Percentiles rank a stretch among this genome's conserved stretches.
Evolutionary conservation across 2,888 invertebrate species (phyloP).

Genomic region (Alloplasta piceator): DNA sequence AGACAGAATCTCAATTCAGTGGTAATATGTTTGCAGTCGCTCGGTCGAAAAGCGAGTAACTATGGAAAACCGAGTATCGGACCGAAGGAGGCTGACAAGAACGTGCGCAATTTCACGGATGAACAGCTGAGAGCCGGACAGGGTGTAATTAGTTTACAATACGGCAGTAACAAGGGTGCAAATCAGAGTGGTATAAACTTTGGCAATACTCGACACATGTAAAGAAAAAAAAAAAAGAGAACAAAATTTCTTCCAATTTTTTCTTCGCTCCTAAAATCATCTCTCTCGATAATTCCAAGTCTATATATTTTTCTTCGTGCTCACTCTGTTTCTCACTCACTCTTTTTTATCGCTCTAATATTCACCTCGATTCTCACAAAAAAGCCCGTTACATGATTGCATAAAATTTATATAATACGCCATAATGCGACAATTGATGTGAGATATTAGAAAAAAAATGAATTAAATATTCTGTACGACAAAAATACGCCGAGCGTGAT

Average conservation of each 20-base stretch:
- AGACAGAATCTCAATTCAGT: conserved; percentile 98
- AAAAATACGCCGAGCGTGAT: conserved; percentile 12
- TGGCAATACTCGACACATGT: conserved; percentile 99
- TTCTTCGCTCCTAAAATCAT: too few relatives aligned
- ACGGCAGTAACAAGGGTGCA: conserved; percentile 99
- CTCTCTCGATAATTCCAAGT: conserved; percentile 6
- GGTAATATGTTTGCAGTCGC: conserved; percentile 96
- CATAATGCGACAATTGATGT: conserved; percentile 38
- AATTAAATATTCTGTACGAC: conserved; percentile 5
- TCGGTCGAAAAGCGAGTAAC: conserved; percentile 95
- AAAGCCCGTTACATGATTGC: conserved; percentile 32
- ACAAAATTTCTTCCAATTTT: too few relatives aligned
- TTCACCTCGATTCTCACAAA: conserved; percentile 56
- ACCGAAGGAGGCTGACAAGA: conserved; percentile 98
- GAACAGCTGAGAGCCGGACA: conserved; percentile 97
- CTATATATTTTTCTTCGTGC: conserved; percentile 17
- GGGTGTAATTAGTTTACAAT: conserved; percentile 96
- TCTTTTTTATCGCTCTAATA: conserved; percentile 28
- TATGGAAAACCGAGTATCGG: conserved; percentile 95
- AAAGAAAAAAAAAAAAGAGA: too few relatives aligned
- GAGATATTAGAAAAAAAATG: too few relatives aligned
- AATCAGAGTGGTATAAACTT: conserved; percentile 98
- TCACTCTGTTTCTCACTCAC: conserved; percentile 42
- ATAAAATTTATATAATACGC: conserved; percentile 34
- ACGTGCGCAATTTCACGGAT: conserved; percentile 96